Percentiles rank a stretch among this genome's conserved stretches.
Evolutionary conservation across 2,113 vertebrate species (phyloP).

Genomic region (Coreoperca whiteheadi): DNA sequence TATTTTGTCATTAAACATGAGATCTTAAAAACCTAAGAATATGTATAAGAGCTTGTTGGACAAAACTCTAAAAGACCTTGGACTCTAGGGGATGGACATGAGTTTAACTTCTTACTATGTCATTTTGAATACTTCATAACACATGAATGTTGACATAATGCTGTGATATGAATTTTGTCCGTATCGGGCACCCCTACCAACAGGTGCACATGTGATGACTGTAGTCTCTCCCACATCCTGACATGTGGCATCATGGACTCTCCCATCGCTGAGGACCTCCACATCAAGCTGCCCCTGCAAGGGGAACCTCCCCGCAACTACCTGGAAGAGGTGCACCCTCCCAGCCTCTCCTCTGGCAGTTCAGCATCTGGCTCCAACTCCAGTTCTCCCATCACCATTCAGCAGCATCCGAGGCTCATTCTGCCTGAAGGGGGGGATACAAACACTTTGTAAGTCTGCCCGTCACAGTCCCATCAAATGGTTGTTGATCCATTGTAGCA

Average conservation of each 20-base stretch:
- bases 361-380: constrained; percentile 95
- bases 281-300: constrained; percentile 91
- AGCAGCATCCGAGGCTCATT: constrained; percentile 91
- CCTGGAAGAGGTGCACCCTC: constrained; percentile 91
- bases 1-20: neutral
- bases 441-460: constrained; percentile 90
- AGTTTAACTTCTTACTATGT: neutral
- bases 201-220: constrained; percentile 99
- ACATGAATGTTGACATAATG: neutral
- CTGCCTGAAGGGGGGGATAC: constrained; percentile 86
- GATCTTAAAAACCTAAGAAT: neutral
- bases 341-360: constrained; percentile 95
- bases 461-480: neutral
- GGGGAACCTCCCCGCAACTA: constrained; percentile 90
- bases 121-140: neutral
- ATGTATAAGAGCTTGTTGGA: neutral
- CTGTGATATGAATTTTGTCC: neutral
- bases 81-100: neutral
- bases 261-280: constrained; percentile 92
- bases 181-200: neutral
- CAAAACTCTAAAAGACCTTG: neutral
- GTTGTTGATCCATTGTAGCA: neutral
- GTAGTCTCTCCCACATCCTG: constrained; percentile 98
- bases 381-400: constrained; percentile 93
- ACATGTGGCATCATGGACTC: constrained; percentile 98